Conservation (phyloP, 2,113 vertebrate genomes). For the Sinocyclocheilus grahami region DNA sequence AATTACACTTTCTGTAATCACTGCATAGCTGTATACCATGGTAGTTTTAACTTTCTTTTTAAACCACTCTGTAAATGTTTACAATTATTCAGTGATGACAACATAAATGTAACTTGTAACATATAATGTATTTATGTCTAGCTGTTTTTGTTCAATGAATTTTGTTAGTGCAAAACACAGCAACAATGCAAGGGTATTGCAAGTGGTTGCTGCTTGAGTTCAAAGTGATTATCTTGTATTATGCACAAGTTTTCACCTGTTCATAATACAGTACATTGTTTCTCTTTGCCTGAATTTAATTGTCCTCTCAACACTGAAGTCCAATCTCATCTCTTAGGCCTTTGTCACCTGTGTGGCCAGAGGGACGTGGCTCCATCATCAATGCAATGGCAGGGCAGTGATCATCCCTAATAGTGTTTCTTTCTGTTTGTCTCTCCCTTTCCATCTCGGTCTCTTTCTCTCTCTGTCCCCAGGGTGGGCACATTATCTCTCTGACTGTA, state of each 20-base stretch:
- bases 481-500: slow-evolving; percentile 62
- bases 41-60: neutral
- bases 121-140: no score
- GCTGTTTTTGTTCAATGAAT: no score
- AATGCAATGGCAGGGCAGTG: slow-evolving; percentile 21
- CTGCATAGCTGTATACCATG: neutral
- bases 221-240: no score
- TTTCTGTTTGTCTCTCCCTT: slow-evolving; percentile 30
- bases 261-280: neutral
- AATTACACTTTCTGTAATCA: slow-evolving; percentile 34
- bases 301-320: neutral
- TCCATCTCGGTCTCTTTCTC: neutral
- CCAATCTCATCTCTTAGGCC: neutral
- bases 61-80: neutral
- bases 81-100: neutral
- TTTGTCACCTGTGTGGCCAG: neutral
- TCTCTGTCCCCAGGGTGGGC: slow-evolving; percentile 43
- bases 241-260: neutral
- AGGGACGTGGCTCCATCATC: neutral
- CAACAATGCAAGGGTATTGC: no score
- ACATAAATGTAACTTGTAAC: no score
- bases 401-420: slow-evolving; percentile 46
- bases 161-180: no score
- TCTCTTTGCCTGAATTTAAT: neutral
- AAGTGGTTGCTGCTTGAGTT: no score